A percentile compares a stretch with the other conserved stretches of the same genome.
These are phyloP conservation scores for Drosophila mimica DNA, from an alignment of 2,888 invertebrate species.

Conservation along the genomic window DNA sequence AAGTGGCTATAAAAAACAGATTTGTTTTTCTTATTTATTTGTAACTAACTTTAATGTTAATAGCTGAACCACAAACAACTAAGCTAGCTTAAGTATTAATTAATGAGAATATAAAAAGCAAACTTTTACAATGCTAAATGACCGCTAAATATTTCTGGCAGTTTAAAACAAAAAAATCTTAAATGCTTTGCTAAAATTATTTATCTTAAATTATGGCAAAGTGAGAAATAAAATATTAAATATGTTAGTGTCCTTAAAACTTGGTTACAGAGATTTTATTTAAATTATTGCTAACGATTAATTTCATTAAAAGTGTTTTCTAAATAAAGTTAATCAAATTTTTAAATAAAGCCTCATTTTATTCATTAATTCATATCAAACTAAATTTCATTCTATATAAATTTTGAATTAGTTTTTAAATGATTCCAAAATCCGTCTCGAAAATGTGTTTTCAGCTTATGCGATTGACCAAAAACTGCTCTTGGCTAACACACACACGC, in stretches of 20 bases:
- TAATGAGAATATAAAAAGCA: background rate
- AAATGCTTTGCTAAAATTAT: background rate
- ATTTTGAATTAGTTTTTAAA: background rate
- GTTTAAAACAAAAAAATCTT: background rate
- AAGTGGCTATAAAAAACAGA: background rate
- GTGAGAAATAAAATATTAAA: fast-evolving
- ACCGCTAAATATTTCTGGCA: background rate
- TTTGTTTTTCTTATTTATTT: background rate
- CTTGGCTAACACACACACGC: background rate
- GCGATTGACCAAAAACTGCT: constrained; percentile 5
- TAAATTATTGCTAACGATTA: background rate
- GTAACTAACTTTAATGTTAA: background rate
- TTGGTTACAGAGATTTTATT: background rate
- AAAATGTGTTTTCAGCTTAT: background rate
- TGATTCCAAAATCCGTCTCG: background rate
- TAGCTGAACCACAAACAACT: background rate
- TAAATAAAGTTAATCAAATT: background rate
- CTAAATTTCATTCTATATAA: background rate
- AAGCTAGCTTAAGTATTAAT: background rate
- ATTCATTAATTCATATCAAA: background rate
- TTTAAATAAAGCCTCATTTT: background rate
- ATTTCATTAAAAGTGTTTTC: background rate
- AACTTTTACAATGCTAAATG: background rate
- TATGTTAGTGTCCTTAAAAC: background rate
- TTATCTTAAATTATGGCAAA: background rate